These are phyloP conservation scores for Sabatieria punctata DNA, from an alignment of 2,888 invertebrate species.

Conservation along the genomic window DNA sequence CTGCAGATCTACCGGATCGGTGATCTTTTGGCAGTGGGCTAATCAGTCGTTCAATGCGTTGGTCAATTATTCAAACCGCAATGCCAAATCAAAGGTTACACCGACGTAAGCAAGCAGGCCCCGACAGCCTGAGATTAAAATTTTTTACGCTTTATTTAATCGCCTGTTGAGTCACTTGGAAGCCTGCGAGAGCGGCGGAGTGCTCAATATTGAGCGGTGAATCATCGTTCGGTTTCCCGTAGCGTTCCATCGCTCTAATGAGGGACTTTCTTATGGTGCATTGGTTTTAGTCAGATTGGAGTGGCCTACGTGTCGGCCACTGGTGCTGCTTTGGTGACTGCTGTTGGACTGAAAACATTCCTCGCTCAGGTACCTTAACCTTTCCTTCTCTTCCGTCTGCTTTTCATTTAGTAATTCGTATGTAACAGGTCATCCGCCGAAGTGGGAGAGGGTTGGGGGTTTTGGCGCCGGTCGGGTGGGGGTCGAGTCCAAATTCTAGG, in stretches of 20 bases:
- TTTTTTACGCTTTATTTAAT: constrained; percentile 2
- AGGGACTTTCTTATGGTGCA: no score
- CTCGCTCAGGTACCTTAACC: constrained; percentile 46
- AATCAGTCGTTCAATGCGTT: constrained; percentile 85
- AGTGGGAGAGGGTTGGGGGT: no score
- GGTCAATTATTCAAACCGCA: constrained; percentile 83
- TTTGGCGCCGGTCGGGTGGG: no score
- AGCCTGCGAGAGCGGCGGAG: no score
- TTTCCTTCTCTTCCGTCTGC: no score
- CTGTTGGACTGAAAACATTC: constrained; percentile 63
- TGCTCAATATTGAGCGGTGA: no score
- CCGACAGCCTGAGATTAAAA: neutral
- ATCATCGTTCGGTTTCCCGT: no score
- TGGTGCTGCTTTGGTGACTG: constrained; percentile 64
- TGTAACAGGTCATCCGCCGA: no score
- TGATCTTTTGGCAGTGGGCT: constrained; percentile 86
- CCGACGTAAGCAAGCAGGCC: constrained; percentile 11
- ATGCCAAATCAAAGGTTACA: constrained; percentile 34
- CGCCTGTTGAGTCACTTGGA: no score
- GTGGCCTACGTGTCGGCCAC: constrained; percentile 76
- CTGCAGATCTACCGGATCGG: constrained; percentile 58
- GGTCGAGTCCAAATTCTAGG: no score
- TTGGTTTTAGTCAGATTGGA: constrained; percentile 43
- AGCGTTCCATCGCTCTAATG: no score
- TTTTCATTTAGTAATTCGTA: no score